These are phyloP conservation scores for Coenobita brevimanus DNA, from an alignment of 1,140 invertebrate genomes.

Conservation along the genomic window DNA sequence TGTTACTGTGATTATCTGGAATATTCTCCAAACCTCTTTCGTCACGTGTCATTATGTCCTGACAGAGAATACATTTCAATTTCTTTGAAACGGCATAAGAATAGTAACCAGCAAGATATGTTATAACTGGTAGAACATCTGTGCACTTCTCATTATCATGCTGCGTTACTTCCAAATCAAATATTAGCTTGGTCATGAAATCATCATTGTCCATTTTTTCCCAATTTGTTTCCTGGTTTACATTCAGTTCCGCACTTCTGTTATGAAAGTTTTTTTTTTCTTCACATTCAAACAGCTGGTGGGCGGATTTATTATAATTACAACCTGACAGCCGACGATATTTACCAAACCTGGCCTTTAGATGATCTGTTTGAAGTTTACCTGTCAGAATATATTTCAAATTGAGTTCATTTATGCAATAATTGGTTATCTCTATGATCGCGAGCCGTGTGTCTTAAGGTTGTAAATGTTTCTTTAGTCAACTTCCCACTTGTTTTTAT, in stretches of 20 bases:
- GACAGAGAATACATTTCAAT: conserved; percentile 20
- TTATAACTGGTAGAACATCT: no score
- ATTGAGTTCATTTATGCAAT: neutral
- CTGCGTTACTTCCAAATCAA: neutral
- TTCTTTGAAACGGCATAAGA: no score
- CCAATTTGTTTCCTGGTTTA: conserved; percentile 23
- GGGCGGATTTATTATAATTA: conserved; percentile 33
- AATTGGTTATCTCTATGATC: conserved; percentile 26
- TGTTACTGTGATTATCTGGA: conserved; percentile 8
- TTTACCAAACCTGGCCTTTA: conserved; percentile 45
- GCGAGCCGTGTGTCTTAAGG: conserved; percentile 28
- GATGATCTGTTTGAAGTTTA: conserved; percentile 53
- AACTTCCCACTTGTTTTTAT: neutral
- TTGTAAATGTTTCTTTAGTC: conserved; percentile 39
- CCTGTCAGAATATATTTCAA: conserved; percentile 45
- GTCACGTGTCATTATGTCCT: neutral
- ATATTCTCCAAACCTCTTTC: neutral
- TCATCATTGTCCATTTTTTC: neutral
- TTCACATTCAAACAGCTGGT: conserved; percentile 50
- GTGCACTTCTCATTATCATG: conserved; percentile 41
- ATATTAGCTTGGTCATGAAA: neutral
- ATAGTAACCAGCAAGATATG: no score
- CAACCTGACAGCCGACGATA: conserved; percentile 52
- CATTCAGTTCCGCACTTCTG: neutral
- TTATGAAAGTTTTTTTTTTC: neutral